These are phyloP conservation scores for Hyles vespertilio DNA, from an alignment of 1,140 invertebrate genomes.

Conservation along the genomic window DNA sequence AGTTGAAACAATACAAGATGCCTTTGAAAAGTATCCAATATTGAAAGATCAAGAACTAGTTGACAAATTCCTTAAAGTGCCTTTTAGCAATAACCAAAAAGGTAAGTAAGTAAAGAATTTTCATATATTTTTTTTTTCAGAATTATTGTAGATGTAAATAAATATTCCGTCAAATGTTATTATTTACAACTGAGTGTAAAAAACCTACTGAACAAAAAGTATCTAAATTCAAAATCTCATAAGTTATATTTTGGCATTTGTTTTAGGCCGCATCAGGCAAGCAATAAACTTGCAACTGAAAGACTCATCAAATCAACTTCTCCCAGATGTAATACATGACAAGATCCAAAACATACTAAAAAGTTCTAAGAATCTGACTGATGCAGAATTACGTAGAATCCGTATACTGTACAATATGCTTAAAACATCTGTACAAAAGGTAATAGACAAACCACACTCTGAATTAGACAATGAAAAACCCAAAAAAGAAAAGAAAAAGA, in stretches of 20 bases:
- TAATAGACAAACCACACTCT: no score
- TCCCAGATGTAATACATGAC: conserved; percentile 51
- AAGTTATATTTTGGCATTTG: conserved; percentile 5
- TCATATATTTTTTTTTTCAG: no score
- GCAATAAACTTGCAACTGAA: conserved; percentile 39
- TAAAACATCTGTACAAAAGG: conserved; percentile 9
- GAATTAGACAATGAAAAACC: conserved; percentile 25
- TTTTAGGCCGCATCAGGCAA: conserved; percentile 51
- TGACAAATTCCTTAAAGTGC: conserved; percentile 39
- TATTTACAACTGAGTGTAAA: no score
- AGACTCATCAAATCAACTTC: conserved; percentile 33
- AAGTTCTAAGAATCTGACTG: conserved; percentile 28
- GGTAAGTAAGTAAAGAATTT: conserved; percentile 28
- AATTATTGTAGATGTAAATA: no score
- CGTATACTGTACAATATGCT: conserved; percentile 64
- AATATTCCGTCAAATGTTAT: no score
- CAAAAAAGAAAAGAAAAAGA: conserved; percentile 10
- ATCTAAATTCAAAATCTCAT: no score
- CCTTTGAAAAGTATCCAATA: conserved; percentile 39
- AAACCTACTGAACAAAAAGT: no score
- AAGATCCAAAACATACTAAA: conserved; percentile 47
- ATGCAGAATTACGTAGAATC: conserved; percentile 49
- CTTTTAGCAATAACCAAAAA: conserved; percentile 60
- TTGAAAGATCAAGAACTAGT: conserved; percentile 44
- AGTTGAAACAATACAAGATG: conserved; percentile 18